Percentiles rank a stretch among this genome's conserved stretches.
Evolutionary conservation across 2,888 invertebrate species (phyloP).

Genomic region (Pammene aurita): DNA sequence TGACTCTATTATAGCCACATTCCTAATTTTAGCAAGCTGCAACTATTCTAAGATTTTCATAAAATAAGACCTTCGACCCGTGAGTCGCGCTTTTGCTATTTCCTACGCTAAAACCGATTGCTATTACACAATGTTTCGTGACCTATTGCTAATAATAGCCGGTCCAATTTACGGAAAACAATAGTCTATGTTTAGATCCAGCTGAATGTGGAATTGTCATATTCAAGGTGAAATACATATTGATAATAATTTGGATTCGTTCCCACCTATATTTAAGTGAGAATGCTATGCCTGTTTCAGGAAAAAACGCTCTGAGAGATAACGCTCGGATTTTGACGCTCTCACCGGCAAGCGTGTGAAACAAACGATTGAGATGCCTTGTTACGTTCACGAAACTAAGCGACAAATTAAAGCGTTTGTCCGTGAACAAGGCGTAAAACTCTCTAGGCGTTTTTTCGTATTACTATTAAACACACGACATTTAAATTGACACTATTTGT

Average conservation of each 20-base stretch:
- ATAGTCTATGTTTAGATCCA: constrained; percentile 34
- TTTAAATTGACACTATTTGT: no score
- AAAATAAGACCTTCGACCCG: constrained; percentile 27
- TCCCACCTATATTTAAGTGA: no score
- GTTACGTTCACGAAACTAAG: no score
- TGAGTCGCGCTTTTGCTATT: constrained; percentile 13
- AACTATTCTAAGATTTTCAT: neutral
- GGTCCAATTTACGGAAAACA: constrained; percentile 36
- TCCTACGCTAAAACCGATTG: constrained; percentile 27
- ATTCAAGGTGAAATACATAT: constrained; percentile 29
- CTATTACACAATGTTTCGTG: constrained; percentile 39
- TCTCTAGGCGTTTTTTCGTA: no score
- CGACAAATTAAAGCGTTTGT: no score
- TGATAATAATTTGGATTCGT: neutral
- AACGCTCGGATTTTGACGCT: no score
- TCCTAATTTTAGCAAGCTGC: constrained; percentile 4
- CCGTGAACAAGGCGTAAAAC: no score
- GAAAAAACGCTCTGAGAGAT: no score
- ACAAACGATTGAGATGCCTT: no score
- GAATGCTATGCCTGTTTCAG: no score
- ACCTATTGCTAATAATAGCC: constrained; percentile 37
- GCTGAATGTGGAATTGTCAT: constrained; percentile 29
- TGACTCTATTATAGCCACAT: neutral
- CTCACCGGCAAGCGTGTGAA: no score
- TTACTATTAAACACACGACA: no score